These are phyloP conservation scores for Ectropis crepuscularia DNA, from an alignment of 2,888 invertebrate species.

Conservation along the genomic window DNA sequence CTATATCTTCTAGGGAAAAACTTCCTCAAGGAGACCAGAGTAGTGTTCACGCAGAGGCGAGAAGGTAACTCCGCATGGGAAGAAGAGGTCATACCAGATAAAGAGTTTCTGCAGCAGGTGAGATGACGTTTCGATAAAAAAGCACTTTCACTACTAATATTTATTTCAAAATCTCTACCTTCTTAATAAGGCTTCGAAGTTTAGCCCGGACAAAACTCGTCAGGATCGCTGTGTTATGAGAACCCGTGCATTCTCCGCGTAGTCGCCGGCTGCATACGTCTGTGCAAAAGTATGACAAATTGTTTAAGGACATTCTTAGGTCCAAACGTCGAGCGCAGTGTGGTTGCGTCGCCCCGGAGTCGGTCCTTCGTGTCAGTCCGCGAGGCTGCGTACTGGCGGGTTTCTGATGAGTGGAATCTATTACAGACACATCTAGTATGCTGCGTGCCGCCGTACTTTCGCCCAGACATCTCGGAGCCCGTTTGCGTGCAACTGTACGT, in stretches of 20 bases:
- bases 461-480: conserved; percentile 88
- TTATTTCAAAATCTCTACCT: neutral
- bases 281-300: neutral
- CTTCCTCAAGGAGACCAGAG: conserved; percentile 95
- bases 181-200: too few relatives aligned
- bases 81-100: conserved; percentile 92
- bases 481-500: conserved; percentile 91
- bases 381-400: conserved; percentile 2
- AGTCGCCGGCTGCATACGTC: neutral
- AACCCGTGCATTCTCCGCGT: neutral
- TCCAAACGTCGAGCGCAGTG: conserved; percentile 2
- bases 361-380: conserved; percentile 11
- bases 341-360: conserved; percentile 8
- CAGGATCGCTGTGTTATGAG: neutral
- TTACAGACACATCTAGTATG: conserved; percentile 94
- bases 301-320: conserved; percentile 9
- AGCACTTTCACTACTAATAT: neutral
- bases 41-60: conserved; percentile 89
- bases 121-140: conserved; percentile 3
- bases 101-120: conserved; percentile 95
- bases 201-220: neutral
- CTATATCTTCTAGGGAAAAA: conserved; percentile 96
- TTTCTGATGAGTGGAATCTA: conserved; percentile 26
- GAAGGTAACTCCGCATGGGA: conserved; percentile 89
- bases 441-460: conserved; percentile 91